phyloP scores from a whole-genome alignment of 2,888 invertebrate species.

The Tipula lateralis region DNA sequence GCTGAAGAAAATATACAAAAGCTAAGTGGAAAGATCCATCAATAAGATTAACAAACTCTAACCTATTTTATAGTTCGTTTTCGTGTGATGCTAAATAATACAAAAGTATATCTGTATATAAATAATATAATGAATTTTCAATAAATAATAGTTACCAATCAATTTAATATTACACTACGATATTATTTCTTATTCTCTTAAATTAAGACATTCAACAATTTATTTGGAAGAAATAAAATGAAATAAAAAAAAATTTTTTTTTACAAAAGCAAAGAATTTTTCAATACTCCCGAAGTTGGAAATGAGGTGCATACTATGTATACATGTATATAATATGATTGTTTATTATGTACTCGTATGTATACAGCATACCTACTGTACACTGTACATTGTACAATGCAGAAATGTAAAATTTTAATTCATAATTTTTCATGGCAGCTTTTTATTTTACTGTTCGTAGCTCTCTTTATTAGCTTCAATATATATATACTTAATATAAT shows the following conservation, averaged over 20 bases:
- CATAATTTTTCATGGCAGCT: slow-evolving; percentile 11
- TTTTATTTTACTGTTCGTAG: neutral
- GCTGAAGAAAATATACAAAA: neutral
- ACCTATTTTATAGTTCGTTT: neutral
- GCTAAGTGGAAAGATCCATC: slow-evolving; percentile 1
- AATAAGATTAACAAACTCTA: slow-evolving; percentile 24
- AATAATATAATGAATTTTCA: neutral
- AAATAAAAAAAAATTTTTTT: neutral
- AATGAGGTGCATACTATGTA: neutral
- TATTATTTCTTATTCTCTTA: neutral
- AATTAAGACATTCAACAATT: neutral
- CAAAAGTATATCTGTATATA: neutral
- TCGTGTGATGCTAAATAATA: slow-evolving; percentile 11
- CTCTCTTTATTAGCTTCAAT: neutral
- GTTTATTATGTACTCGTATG: neutral
- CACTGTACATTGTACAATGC: neutral
- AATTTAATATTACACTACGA: neutral
- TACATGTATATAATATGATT: neutral
- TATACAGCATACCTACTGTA: too few species aligned
- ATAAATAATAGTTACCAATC: neutral
- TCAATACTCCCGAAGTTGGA: neutral
- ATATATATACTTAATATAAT: neutral
- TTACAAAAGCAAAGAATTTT: neutral
- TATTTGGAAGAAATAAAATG: neutral
- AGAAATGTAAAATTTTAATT: neutral